phyloP scores from a whole-genome alignment of 2,113 vertebrate species.

The Delphinus delphis region DNA sequence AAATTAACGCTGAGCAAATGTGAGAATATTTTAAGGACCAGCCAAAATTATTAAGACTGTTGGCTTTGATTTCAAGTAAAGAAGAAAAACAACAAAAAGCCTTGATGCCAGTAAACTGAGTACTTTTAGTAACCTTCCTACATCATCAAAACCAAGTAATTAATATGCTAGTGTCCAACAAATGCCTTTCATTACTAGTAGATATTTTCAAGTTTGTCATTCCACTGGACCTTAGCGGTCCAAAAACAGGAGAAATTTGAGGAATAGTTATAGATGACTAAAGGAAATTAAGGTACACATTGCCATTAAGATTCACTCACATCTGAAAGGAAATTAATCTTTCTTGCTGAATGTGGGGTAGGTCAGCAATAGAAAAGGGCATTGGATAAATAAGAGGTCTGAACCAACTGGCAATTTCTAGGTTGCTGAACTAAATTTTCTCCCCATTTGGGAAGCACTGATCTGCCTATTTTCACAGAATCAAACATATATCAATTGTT shows the following conservation, averaged over 20 bases:
- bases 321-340: neutral
- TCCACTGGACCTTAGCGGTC: neutral
- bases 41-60: neutral
- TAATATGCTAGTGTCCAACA: neutral
- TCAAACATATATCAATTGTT: neutral
- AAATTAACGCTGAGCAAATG: conserved; percentile 23
- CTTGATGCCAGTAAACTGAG: neutral
- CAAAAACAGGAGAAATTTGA: neutral
- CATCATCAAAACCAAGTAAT: neutral
- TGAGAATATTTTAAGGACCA: neutral
- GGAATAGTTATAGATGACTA: neutral
- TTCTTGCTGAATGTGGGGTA: neutral
- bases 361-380: neutral
- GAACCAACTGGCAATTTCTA: neutral
- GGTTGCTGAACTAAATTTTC: neutral
- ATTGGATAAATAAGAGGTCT: neutral
- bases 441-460: neutral
- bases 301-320: conserved; percentile 12
- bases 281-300: neutral
- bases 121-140: neutral
- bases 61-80: conserved; percentile 32
- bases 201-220: conserved; percentile 24
- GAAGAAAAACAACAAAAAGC: neutral
- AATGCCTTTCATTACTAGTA: neutral
- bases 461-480: neutral